These are phyloP conservation scores for Melanotaenia duboulayi DNA, from an alignment of 2,113 vertebrate species.

Conservation along the genomic window DNA sequence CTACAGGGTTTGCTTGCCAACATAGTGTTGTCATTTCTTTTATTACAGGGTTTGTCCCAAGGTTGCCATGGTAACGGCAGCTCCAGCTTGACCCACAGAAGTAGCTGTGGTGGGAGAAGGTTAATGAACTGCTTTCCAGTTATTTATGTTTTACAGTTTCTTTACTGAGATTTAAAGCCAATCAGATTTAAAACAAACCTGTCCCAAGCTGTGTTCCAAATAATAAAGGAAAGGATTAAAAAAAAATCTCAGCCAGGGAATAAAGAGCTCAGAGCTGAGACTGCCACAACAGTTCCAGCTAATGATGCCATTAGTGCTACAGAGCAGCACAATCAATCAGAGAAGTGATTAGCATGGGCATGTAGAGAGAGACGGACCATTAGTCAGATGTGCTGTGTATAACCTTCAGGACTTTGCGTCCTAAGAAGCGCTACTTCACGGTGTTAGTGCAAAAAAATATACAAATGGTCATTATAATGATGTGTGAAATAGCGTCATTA, in stretches of 20 bases:
- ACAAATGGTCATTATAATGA: slow-evolving; percentile 21
- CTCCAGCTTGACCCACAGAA: slow-evolving; percentile 9
- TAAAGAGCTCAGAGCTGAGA: slow-evolving; percentile 56
- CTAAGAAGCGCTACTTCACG: neutral
- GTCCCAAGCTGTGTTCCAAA: slow-evolving; percentile 38
- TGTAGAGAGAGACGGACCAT: slow-evolving; percentile 69
- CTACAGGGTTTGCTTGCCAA: neutral
- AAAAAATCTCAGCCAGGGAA: slow-evolving; percentile 39
- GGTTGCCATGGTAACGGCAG: slow-evolving; percentile 54
- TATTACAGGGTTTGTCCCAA: neutral
- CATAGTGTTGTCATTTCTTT: slow-evolving; percentile 1
- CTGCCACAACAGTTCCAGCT: slow-evolving; percentile 70
- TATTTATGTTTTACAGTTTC: slow-evolving; percentile 1
- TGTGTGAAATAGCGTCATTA: slow-evolving; percentile 9
- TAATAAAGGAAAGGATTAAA: slow-evolving; percentile 42
- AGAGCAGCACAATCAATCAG: slow-evolving; percentile 73
- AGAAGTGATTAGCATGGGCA: slow-evolving; percentile 77
- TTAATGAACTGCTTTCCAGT: slow-evolving; percentile 4
- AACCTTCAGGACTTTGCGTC: slow-evolving; percentile 65
- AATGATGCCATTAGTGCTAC: slow-evolving; percentile 78
- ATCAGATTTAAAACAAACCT: slow-evolving; percentile 51
- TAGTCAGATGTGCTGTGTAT: slow-evolving; percentile 67
- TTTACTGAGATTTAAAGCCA: slow-evolving; percentile 34
- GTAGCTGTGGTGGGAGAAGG: neutral
- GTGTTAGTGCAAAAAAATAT: slow-evolving; percentile 6